Conservation (phyloP, 2,888 invertebrate genomes). For the Arrhopalites spinosus region DNA sequence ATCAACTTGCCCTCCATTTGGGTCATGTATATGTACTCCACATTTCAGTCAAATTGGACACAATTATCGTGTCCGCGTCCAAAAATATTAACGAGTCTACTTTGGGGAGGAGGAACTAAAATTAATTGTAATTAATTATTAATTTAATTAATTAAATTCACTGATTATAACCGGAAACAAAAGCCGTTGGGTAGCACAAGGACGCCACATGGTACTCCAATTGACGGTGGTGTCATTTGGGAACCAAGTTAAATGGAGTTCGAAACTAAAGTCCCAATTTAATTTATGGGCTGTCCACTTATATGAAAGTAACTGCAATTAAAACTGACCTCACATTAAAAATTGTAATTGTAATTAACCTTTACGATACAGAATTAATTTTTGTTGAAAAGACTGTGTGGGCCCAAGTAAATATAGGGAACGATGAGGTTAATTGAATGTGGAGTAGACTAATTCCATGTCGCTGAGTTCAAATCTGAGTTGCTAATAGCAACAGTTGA, state of each 20-base stretch:
- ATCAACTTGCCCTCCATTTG: conserved; percentile 86
- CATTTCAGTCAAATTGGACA: conserved; percentile 78
- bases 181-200: conserved; percentile 10
- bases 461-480: too few species aligned
- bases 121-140: background rate
- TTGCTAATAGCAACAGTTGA: too few species aligned
- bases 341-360: background rate
- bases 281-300: background rate
- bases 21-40: conserved; percentile 79
- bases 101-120: conserved; percentile 59
- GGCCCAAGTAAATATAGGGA: too few species aligned
- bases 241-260: conserved; percentile 5
- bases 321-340: background rate
- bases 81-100: conserved; percentile 88
- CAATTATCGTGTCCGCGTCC: conserved; percentile 88
- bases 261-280: background rate
- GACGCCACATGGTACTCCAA: background rate
- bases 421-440: too few species aligned
- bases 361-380: too few species aligned
- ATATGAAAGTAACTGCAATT: background rate
- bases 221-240: background rate
- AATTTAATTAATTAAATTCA: background rate
- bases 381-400: too few species aligned
- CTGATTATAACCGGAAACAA: conserved; percentile 8
- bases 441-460: too few species aligned